phyloP scores from a whole-genome alignment of 2,888 invertebrate genomes.

The Aporophyla lueneburgensis region DNA sequence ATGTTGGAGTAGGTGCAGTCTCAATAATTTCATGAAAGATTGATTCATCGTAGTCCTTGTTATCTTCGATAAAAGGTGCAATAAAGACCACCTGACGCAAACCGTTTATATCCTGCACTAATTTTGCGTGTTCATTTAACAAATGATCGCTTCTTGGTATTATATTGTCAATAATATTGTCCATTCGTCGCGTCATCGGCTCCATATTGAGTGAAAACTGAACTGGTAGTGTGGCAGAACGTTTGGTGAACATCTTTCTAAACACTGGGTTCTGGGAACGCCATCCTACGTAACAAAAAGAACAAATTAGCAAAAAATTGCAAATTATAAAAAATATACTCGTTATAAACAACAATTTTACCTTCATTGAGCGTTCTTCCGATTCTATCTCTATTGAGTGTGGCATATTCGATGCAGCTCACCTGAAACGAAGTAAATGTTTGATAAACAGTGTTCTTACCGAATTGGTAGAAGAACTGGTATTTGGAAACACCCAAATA shows the following conservation, averaged over 20 bases:
- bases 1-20: constrained; percentile 74
- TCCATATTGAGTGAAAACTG: constrained; percentile 50
- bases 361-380: constrained; percentile 75
- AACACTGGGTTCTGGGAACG: constrained; percentile 58
- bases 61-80: constrained; percentile 79
- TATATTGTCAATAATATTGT: constrained; percentile 56
- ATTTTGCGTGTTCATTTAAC: constrained; percentile 85
- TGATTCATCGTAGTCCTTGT: constrained; percentile 85
- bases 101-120: constrained; percentile 87
- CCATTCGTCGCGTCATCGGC: constrained; percentile 48
- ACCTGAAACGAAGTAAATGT: constrained; percentile 75
- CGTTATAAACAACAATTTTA: constrained; percentile 51
- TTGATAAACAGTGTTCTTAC: constrained; percentile 4
- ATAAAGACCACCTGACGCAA: constrained; percentile 82
- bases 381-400: constrained; percentile 67
- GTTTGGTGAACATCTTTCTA: constrained; percentile 58
- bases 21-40: constrained; percentile 86
- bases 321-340: neutral
- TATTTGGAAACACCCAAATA: neutral
- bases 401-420: constrained; percentile 81
- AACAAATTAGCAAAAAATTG: constrained; percentile 25
- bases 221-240: constrained; percentile 49
- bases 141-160: constrained; percentile 64
- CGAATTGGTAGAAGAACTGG: neutral
- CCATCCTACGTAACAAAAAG: constrained; percentile 67